Evolutionary conservation across 2,113 vertebrate species (phyloP).

Genomic region (Isichthys henryi): DNA sequence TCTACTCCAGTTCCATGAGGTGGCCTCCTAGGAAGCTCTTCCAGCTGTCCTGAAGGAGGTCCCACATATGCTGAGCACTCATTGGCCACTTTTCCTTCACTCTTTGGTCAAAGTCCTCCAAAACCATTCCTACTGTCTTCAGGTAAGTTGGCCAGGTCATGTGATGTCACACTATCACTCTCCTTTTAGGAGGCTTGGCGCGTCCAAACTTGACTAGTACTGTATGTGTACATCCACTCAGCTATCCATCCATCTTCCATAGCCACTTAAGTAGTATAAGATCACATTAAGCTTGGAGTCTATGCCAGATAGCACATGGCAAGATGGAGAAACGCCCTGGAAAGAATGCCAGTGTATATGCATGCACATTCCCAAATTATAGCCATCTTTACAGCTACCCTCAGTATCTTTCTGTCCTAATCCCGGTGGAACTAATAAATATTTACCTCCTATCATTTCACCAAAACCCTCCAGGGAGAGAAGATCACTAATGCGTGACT

Average conservation of each 20-base stretch:
- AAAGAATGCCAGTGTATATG: not conserved
- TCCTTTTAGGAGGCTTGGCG: not conserved
- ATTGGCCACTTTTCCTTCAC: not conserved
- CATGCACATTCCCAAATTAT: not conserved
- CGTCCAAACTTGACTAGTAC: not conserved
- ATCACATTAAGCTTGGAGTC: not conserved
- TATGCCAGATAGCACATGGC: not conserved
- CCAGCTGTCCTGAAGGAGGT: not conserved
- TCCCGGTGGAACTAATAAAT: not conserved
- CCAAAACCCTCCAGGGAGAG: slow-evolving; percentile 2
- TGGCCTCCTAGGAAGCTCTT: not conserved
- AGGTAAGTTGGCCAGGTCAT: not conserved
- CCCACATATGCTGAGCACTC: not conserved
- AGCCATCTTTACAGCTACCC: not conserved
- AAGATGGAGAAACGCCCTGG: not conserved
- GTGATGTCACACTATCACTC: not conserved
- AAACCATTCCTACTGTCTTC: not conserved
- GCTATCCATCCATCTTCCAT: not conserved
- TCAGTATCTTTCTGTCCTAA: not conserved
- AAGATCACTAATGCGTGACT: not conserved
- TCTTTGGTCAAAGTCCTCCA: not conserved
- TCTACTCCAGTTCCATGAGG: not conserved
- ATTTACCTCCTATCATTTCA: slow-evolving; percentile 15
- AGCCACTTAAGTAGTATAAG: not conserved
- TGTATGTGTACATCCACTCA: not conserved